A percentile compares a stretch with the other conserved stretches of the same genome.
These are phyloP conservation scores for Nasonia longicornis DNA, from an alignment of 1,140 invertebrate species.

Conservation along the genomic window DNA sequence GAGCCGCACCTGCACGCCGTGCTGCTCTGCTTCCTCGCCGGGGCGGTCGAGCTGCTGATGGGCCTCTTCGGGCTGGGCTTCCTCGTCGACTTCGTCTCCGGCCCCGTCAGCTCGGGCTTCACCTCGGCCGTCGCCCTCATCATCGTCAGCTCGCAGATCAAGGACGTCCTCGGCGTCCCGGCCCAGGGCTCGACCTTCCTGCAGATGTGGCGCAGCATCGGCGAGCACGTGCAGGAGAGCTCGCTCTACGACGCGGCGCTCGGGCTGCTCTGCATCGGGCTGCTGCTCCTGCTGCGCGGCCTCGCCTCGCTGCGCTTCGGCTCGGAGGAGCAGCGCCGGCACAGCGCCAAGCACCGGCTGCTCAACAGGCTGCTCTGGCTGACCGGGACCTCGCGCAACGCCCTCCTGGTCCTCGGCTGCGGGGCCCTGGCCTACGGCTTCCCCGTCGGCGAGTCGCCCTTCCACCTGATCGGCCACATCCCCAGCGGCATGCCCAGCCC, in stretches of 20 bases:
- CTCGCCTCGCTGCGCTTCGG: slow-evolving; percentile 73
- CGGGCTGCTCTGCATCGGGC: slow-evolving; percentile 78
- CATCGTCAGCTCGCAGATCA: slow-evolving; percentile 90
- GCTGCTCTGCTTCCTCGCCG: slow-evolving; percentile 83
- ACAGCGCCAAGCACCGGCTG: slow-evolving; percentile 64
- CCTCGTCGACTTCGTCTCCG: slow-evolving; percentile 93
- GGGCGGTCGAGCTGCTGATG: slow-evolving; percentile 86
- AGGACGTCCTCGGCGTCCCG: slow-evolving; percentile 83
- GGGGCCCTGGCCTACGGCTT: slow-evolving; percentile 73
- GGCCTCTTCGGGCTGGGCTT: slow-evolving; percentile 82
- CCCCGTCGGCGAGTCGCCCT: slow-evolving; percentile 18
- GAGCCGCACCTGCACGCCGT: slow-evolving; percentile 78
- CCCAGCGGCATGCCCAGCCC: slow-evolving; percentile 78
- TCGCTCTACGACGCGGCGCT: slow-evolving; percentile 77
- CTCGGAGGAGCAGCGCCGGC: slow-evolving; percentile 65
- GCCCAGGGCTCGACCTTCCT: slow-evolving; percentile 81
- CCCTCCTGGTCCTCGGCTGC: slow-evolving; percentile 79
- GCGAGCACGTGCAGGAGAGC: slow-evolving; percentile 73
- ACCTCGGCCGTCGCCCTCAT: slow-evolving; percentile 93
- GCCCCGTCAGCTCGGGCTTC: slow-evolving; percentile 92
- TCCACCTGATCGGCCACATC: slow-evolving; percentile 64
- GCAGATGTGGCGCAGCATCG: slow-evolving; percentile 78
- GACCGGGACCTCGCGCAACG: slow-evolving; percentile 80
- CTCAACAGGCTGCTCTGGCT: slow-evolving; percentile 71
- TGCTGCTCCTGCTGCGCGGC: slow-evolving; percentile 79